These are phyloP conservation scores for Cryptoprocta ferox DNA, from an alignment of 2,797 vertebrate species.

Conservation along the genomic window DNA sequence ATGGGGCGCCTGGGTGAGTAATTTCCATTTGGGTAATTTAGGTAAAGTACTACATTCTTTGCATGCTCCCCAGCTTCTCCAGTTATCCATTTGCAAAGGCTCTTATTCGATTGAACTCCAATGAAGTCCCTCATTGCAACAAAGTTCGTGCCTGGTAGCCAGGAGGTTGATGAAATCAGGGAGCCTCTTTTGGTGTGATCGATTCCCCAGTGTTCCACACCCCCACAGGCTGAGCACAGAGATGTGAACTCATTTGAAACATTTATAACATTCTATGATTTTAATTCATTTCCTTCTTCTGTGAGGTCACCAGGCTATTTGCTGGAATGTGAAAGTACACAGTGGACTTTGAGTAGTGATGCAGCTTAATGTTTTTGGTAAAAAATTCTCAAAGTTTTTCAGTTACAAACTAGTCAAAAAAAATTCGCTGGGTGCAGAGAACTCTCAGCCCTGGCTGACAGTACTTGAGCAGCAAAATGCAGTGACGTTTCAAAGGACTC, in stretches of 20 bases:
- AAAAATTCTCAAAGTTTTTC: slow-evolving; percentile 70
- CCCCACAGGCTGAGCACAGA: slow-evolving; percentile 35
- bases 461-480: not conserved
- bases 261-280: slow-evolving; percentile 65
- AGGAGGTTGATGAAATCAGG: not conserved
- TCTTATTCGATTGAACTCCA: slow-evolving; percentile 37
- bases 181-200: not conserved
- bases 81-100: not conserved
- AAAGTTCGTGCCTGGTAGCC: not conserved
- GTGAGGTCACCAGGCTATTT: slow-evolving; percentile 72
- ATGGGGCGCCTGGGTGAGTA: not conserved
- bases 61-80: not conserved
- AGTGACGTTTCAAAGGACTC: not conserved
- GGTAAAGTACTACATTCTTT: not conserved
- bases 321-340: slow-evolving; percentile 11
- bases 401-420: slow-evolving; percentile 30
- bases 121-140: not conserved
- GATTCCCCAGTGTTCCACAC: not conserved
- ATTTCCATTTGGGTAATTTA: slow-evolving; percentile 55
- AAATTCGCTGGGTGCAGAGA: slow-evolving; percentile 14
- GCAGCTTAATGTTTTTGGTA: slow-evolving; percentile 79
- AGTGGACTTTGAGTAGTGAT: slow-evolving; percentile 75
- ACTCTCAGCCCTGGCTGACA: not conserved
- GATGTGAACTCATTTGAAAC: slow-evolving; percentile 46
- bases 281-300: slow-evolving; percentile 70